Evolutionary conservation across 2,113 vertebrate genomes (phyloP).

Genomic region (Petroica traversi): DNA sequence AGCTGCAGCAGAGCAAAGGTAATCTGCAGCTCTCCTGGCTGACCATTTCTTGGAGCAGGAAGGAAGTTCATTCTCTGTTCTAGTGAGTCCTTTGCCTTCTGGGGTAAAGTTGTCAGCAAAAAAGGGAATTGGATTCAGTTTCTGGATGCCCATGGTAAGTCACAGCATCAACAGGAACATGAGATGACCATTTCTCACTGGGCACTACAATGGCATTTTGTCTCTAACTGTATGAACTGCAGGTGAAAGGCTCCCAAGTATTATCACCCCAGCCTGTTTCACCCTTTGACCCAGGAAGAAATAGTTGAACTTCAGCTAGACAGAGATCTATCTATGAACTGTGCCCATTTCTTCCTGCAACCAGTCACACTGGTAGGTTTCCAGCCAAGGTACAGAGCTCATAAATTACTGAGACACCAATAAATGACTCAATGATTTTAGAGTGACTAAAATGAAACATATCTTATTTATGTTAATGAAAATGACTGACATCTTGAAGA

Average conservation of each 20-base stretch:
- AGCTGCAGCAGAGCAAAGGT: neutral
- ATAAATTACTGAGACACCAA: conserved; percentile 58
- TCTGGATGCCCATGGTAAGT: neutral
- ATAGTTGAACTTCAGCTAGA: neutral
- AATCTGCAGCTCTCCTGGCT: neutral
- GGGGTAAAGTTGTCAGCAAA: neutral
- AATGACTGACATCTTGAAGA: conserved; percentile 58
- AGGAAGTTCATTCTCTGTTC: neutral
- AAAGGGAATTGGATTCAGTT: neutral
- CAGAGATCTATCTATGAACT: neutral
- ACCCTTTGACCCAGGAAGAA: neutral
- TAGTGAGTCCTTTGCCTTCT: neutral
- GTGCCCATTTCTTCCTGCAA: conserved; percentile 5
- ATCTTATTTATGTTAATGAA: conserved; percentile 68
- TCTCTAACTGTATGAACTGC: neutral
- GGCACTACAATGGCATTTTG: neutral
- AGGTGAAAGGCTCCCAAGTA: neutral
- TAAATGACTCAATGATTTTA: conserved; percentile 63
- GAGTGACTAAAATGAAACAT: conserved; percentile 52
- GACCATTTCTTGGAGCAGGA: neutral
- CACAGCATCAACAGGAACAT: neutral
- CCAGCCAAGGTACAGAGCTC: neutral
- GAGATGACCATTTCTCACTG: neutral
- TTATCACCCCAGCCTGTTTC: neutral
- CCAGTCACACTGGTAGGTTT: neutral